phyloP scores from a whole-genome alignment of 2,113 vertebrate genomes.

The Cyphotilapia sp. region DNA sequence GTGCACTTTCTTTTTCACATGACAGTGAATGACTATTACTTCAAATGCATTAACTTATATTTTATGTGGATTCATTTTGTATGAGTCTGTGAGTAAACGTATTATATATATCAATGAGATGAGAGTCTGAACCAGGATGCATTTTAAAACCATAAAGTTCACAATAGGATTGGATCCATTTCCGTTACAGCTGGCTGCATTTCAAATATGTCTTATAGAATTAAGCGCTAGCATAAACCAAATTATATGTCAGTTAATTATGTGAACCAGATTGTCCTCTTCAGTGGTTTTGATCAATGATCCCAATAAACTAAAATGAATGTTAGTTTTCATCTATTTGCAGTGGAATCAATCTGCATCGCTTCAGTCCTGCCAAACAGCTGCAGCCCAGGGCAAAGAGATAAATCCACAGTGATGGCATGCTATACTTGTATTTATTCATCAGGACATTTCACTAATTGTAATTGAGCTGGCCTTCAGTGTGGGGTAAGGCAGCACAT shows the following conservation, averaged over 20 bases:
- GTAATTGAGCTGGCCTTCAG: neutral
- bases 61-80: neutral
- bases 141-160: neutral
- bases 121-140: neutral
- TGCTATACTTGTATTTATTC: neutral
- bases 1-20: neutral
- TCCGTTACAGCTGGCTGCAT: neutral
- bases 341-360: neutral
- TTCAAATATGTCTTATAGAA: neutral
- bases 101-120: neutral
- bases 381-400: neutral
- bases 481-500: neutral
- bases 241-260: neutral
- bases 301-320: neutral
- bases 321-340: neutral
- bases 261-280: neutral
- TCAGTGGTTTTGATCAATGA: neutral
- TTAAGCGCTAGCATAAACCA: neutral
- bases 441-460: neutral
- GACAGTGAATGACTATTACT: neutral
- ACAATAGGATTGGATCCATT: neutral
- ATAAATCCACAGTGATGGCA: constrained; percentile 13
- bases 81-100: neutral
- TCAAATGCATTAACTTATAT: neutral
- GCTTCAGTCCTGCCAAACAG: neutral